A percentile compares a stretch with the other conserved stretches of the same genome.
These are phyloP conservation scores for Chrysaora quinquecirrha DNA, from an alignment of 30 jellyfish, hydroid and myxozoan genomes.

Conservation along the genomic window DNA sequence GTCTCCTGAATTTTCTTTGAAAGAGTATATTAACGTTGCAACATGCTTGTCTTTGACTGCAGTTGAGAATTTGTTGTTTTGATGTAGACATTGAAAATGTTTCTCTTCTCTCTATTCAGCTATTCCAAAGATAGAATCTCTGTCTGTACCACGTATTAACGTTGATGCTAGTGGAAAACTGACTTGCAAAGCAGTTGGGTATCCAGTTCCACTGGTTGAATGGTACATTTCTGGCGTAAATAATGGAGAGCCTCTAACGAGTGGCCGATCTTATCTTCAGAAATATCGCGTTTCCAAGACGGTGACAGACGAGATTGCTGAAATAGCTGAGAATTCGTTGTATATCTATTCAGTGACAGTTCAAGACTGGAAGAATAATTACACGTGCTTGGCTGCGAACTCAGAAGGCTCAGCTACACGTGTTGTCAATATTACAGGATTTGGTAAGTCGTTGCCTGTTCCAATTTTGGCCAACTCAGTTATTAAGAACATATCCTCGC, in stretches of 20 bases:
- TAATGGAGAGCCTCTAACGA: constrained; percentile 2
- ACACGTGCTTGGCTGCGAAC: constrained; percentile 66
- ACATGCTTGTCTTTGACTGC: too few species aligned
- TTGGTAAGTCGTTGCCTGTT: constrained; percentile 24
- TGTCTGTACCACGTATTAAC: constrained; percentile 48
- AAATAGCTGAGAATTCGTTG: constrained; percentile 30
- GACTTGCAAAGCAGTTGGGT: constrained; percentile 58
- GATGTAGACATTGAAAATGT: too few species aligned
- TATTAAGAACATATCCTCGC: too few species aligned
- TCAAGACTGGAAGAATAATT: constrained; percentile 32
- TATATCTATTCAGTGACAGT: constrained; percentile 18
- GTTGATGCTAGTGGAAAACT: constrained; percentile 49
- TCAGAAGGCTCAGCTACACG: constrained; percentile 34
- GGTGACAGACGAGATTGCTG: background rate
- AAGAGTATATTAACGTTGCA: too few species aligned
- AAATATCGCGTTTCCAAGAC: constrained; percentile 38
- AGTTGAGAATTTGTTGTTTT: too few species aligned
- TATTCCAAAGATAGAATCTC: constrained; percentile 26
- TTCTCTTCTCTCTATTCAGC: constrained; percentile 13
- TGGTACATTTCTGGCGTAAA: constrained; percentile 30
- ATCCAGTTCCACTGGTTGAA: constrained; percentile 36
- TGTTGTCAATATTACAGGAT: constrained; percentile 35
- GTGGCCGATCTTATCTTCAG: constrained; percentile 4
- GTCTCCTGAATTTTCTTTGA: too few species aligned
- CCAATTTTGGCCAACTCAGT: too few species aligned